A percentile compares a stretch with the other conserved stretches of the same genome.
phyloP scores from a whole-genome alignment of 1,140 invertebrate species.

The Ganaspis sp. region DNA sequence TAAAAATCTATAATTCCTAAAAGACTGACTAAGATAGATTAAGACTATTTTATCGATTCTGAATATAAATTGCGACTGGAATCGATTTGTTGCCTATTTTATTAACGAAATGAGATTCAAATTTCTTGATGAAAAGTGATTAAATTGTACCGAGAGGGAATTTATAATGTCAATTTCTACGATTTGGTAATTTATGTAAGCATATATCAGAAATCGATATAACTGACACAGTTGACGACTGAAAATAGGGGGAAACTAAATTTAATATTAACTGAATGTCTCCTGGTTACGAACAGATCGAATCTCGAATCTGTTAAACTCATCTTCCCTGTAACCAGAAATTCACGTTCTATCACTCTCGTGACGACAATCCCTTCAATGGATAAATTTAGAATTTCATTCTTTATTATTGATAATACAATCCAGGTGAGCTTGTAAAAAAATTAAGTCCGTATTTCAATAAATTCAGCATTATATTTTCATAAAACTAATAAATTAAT shows the following conservation, averaged over 20 bases:
- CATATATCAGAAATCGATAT: constrained; percentile 25
- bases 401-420: background rate
- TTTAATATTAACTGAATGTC: constrained; percentile 21
- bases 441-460: too few species aligned
- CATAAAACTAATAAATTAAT: too few species aligned
- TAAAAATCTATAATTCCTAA: too few species aligned
- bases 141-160: background rate
- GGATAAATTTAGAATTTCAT: background rate
- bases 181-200: background rate
- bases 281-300: background rate
- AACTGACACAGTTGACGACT: constrained; percentile 11
- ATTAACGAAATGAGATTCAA: background rate
- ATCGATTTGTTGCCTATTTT: background rate
- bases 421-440: background rate
- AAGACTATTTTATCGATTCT: too few species aligned
- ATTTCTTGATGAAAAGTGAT: background rate
- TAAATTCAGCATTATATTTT: too few species aligned
- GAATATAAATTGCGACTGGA: too few species aligned
- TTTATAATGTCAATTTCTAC: background rate
- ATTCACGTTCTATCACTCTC: background rate
- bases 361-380: background rate
- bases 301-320: constrained; percentile 18
- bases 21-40: too few species aligned
- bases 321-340: background rate
- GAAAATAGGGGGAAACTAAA: background rate